Evolutionary conservation across 2,797 vertebrate species (phyloP).

Genomic region (Schizopygopsis pylzovi): DNA sequence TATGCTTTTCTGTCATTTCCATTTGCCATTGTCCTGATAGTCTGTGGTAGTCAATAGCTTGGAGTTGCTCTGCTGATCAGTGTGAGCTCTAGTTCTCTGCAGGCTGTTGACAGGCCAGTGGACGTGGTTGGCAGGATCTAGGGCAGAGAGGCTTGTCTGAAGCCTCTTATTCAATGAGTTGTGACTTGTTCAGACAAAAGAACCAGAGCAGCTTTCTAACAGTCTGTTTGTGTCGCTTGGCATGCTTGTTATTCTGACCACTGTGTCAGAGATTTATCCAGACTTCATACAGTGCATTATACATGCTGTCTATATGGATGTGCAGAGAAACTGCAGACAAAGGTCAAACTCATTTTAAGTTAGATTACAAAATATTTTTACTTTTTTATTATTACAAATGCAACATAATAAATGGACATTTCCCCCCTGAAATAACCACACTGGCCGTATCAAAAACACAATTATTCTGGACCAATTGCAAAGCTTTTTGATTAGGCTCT

Average conservation of each 20-base stretch:
- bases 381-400: background rate
- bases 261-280: constrained; percentile 23
- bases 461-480: background rate
- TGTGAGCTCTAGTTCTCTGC: constrained; percentile 8
- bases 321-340: background rate
- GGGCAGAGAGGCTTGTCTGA: constrained; percentile 42
- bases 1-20: background rate
- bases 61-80: background rate
- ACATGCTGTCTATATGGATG: background rate
- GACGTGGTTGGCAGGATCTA: constrained; percentile 37
- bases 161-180: constrained; percentile 38
- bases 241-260: constrained; percentile 2
- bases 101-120: constrained; percentile 44
- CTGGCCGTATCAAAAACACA: background rate
- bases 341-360: background rate
- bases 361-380: background rate
- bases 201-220: constrained; percentile 11
- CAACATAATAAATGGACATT: background rate
- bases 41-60: background rate
- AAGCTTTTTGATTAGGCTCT: background rate
- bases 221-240: constrained; percentile 14
- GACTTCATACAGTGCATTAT: constrained; percentile 3
- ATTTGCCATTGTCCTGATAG: background rate
- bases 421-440: too few relatives aligned
- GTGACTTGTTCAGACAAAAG: constrained; percentile 45